Evolutionary conservation across 2,888 invertebrate species (phyloP).

Genomic region (Lasioglossum marginatum): DNA sequence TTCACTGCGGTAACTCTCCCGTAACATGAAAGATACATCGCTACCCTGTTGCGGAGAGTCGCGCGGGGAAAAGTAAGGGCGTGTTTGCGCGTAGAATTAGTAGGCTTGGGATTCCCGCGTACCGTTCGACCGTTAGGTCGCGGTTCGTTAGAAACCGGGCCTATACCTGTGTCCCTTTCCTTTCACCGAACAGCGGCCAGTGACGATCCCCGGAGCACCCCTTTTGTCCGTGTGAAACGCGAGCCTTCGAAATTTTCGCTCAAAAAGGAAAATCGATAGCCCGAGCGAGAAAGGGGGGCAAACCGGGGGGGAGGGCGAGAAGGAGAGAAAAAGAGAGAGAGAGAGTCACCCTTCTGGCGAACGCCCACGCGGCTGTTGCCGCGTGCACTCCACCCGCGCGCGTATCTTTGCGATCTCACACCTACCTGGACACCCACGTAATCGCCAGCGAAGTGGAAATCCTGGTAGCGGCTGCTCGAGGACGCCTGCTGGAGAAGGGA

Average conservation of each 20-base stretch:
- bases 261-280: slow-evolving; percentile 69
- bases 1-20: slow-evolving; percentile 47
- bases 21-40: slow-evolving; percentile 46
- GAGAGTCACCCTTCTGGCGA: slow-evolving; percentile 11
- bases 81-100: slow-evolving; percentile 23
- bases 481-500: slow-evolving; percentile 15
- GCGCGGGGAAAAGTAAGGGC: neutral
- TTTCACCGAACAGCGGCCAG: neutral
- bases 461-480: slow-evolving; percentile 79
- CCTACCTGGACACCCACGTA: slow-evolving; percentile 70
- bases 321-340: neutral
- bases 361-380: slow-evolving; percentile 56
- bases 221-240: slow-evolving; percentile 15
- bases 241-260: slow-evolving; percentile 63
- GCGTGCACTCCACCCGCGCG: slow-evolving; percentile 49
- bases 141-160: neutral
- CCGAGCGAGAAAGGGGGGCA: neutral
- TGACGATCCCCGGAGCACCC: neutral
- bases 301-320: neutral
- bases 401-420: slow-evolving; percentile 58
- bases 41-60: slow-evolving; percentile 44
- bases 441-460: slow-evolving; percentile 78
- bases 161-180: slow-evolving; percentile 5
- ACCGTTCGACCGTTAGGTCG: neutral
- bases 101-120: neutral